Evolutionary conservation across 2,113 vertebrate species (phyloP), one percentile per base, ranked within the genome.

Genomic region (Synchiropus splendidus): DNA sequence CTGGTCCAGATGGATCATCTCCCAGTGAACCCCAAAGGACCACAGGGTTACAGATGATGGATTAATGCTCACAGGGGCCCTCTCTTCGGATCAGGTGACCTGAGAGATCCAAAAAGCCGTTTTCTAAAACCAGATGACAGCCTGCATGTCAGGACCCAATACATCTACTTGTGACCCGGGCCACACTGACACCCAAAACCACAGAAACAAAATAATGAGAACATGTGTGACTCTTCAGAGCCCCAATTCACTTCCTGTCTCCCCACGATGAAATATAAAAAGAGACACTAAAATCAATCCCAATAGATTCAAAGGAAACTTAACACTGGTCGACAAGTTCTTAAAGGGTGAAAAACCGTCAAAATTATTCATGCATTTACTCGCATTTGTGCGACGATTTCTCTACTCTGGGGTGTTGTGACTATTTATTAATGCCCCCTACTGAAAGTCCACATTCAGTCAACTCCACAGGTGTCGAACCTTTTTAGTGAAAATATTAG

Each of bases 1-100:
- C 76, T 80, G 76, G 63, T 12, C 64, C 54, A 67, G 58, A 78
- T 74, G 72, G 67, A 74, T 79, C 68, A 65, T 62, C 13, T 2
- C 60, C 58, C 51, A 14, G 35, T 64, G 51, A 63, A 74, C 47
- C 43, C 73, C 65, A 64, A 48, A 61, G 65, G 65, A 39, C 64
- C 39, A 54, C 12, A 32, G 48, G 45, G 30, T 39, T 49, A 31
- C 48, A 16, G 64, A 58, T 17, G 72, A 79, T 61, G 77, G 74
- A 74, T 82, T 80, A 75, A 84, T 66, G 53, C 51, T 64, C 63
- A 61, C 41, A 61, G 56, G 32, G 48, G 21, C 59, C 38, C 40
- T 40, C 15, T 11, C 12, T 3, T 2, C 33, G 58, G 57, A 70
- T 79, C 74, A 73, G 70, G 70, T 81, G 70, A 76, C 75, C 39